Evolutionary conservation across 2,113 vertebrate species (phyloP), one percentile per base, ranked within the genome.

Genomic region (Leucopsar rothschildi): DNA sequence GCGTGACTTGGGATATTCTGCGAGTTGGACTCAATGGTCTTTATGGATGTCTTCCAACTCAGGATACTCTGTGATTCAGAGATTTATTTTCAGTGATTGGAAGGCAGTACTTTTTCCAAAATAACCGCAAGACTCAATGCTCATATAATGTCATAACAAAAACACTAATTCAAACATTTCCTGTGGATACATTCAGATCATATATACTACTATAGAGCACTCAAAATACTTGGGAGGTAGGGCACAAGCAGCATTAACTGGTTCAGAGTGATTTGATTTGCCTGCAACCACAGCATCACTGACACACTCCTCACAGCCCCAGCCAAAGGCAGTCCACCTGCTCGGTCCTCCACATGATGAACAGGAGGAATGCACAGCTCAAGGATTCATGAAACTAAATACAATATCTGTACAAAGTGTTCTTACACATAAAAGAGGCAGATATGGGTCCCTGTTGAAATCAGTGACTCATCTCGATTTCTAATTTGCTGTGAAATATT

Each of bases 381-480:
- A 83, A 64, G 37, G 83, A 88, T 35, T 39, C 80, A 53, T 61
- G 55, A 82, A 75, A 86, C 6, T 28, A 90, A 86, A 39, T 37
- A 25, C 55, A 85, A 37, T 39, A 89, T 60, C 71, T 60, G 53
- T 73, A 82, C 57, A 71, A 64, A 85, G 60, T 6, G 1, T 78
- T 89, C 70, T 78, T 66, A 39, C 21, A 49, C 35, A 49, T 63
- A 45, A 44, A 68, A 70, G 22, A 44, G 35, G 33, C 50, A 78
- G 42, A 87, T 63, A 31, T 56, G 39, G 45, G 65, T 80, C 24
- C 37, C 53, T 92, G 68, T 53, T 84, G 77, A 92, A 91, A 92
- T 86, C 77, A 63, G 60, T 94, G 87, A 89, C 53, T 94, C 81
- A 89, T 86, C 23, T 84, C 73, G 52, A 71, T 59, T 77, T 82